Conservation (phyloP, 2,888 invertebrate genomes). For the Agonopterix alstromeriana region DNA sequence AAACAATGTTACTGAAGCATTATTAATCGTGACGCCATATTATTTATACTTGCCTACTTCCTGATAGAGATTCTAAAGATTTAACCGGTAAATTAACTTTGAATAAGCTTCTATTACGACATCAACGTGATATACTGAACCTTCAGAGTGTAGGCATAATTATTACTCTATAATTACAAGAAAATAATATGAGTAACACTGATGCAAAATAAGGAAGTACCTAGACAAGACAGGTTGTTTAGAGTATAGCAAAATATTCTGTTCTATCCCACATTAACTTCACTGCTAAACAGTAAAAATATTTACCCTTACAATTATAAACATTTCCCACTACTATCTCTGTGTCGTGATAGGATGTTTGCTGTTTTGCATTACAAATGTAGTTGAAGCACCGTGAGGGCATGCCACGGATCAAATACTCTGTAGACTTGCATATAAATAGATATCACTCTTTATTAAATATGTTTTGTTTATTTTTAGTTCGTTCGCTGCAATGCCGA, state of each 20-base stretch:
- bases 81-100: constrained; percentile 2
- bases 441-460: too few relatives aligned
- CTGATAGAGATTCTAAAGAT: constrained; percentile 14
- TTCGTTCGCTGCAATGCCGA: too few relatives aligned
- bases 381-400: constrained; percentile 26
- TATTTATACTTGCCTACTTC: constrained; percentile 17
- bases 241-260: too few relatives aligned
- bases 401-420: too few relatives aligned
- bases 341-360: constrained; percentile 43
- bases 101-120: constrained; percentile 3
- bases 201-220: too few relatives aligned
- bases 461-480: too few relatives aligned
- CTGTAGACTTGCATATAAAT: too few relatives aligned
- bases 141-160: too few relatives aligned
- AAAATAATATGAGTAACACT: too few relatives aligned
- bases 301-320: background rate
- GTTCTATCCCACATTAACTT: too few relatives aligned
- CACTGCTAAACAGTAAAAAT: background rate
- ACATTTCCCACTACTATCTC: background rate
- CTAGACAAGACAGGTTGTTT: too few relatives aligned
- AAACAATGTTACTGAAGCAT: constrained; percentile 5
- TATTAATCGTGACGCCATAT: constrained; percentile 16
- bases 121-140: background rate
- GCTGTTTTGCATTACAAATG: constrained; percentile 63
- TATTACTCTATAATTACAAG: too few relatives aligned